Base-by-base conservation (phyloP, 30 jellyfish, hydroid and myxozoan genomes). In the Rhopilema esculentum region DNA sequence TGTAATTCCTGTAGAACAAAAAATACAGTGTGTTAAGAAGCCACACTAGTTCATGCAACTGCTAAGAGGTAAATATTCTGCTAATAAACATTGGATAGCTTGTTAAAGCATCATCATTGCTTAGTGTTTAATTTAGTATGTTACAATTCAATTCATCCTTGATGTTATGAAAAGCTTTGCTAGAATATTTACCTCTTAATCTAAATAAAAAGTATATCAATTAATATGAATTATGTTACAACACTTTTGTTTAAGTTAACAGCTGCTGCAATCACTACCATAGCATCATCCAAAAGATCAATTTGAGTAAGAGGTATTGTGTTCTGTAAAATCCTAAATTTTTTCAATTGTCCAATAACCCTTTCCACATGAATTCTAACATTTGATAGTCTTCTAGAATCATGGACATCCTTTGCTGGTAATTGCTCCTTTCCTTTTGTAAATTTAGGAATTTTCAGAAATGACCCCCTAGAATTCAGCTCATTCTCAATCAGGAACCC, bases 291-390 rank as follows among this genome's bases (percentile, higher is more conserved):
- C 23, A 88, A 66, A 24, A 78, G 80, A 79, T 80, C 93, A 65
- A 80, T 93, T 57, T 67, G 89, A 22, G 88, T 32, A 40, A 66
- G 51, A 32, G 96, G 96, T 30, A 88, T 65, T n/a, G 64, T 72
- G 30, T 77, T 50, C 31, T 61, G 40, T 80, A 88, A 67, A 51
- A 88, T 66, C 49, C 79, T 52, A 67, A 25, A 88, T 64, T 80
- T 79, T 88, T 50, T 88, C 31, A 89, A 18, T 23, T 81, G 89
- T 64, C 91, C 91, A 82, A 90, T 90, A 48, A 73, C 95, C 32
- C 91, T 25, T 76, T 90, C 97, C 25, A 90, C 80, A 90, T 90
- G 97, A 40, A 90, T 90, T 27, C 97, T 30, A 27, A 90, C 97
- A 51, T 63, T 27, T n/a, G 97, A 81, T 1, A 90, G 77, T 53